Evolutionary conservation across 2,888 invertebrate species (phyloP).

Genomic region (Pachydiplax longipennis): DNA sequence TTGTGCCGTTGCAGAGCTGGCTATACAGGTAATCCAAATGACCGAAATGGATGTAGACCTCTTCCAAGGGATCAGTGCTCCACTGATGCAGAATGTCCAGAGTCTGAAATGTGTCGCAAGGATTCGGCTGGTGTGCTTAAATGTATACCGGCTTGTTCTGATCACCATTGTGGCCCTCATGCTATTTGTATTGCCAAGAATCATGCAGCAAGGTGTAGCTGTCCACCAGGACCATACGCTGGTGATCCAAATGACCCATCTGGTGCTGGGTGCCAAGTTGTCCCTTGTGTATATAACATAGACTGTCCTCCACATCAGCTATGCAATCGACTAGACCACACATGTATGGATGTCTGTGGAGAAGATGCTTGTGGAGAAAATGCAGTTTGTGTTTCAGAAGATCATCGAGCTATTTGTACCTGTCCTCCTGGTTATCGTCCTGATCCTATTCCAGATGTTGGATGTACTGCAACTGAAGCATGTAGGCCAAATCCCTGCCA

Average conservation of each 20-base stretch:
- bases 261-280: constrained; percentile 74
- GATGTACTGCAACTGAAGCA: constrained; percentile 74
- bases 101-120: constrained; percentile 76
- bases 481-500: constrained; percentile 83
- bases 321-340: constrained; percentile 83
- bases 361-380: constrained; percentile 85
- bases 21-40: constrained; percentile 88
- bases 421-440: constrained; percentile 85
- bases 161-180: constrained; percentile 80
- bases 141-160: constrained; percentile 81
- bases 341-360: constrained; percentile 81
- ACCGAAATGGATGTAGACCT: constrained; percentile 83
- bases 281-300: constrained; percentile 85
- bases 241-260: constrained; percentile 83
- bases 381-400: constrained; percentile 87
- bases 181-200: constrained; percentile 90
- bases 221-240: constrained; percentile 85
- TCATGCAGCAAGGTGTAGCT: constrained; percentile 88
- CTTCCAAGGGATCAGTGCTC: constrained; percentile 77
- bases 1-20: constrained; percentile 85
- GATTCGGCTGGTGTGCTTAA: constrained; percentile 66
- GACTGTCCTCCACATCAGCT: constrained; percentile 82
- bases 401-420: constrained; percentile 82
- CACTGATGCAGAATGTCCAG: constrained; percentile 82
- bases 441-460: constrained; percentile 84